A percentile compares a stretch with the other conserved stretches of the same genome.
phyloP scores from a whole-genome alignment of 2,888 invertebrate genomes.

The Tuberolachnus salignus region DNA sequence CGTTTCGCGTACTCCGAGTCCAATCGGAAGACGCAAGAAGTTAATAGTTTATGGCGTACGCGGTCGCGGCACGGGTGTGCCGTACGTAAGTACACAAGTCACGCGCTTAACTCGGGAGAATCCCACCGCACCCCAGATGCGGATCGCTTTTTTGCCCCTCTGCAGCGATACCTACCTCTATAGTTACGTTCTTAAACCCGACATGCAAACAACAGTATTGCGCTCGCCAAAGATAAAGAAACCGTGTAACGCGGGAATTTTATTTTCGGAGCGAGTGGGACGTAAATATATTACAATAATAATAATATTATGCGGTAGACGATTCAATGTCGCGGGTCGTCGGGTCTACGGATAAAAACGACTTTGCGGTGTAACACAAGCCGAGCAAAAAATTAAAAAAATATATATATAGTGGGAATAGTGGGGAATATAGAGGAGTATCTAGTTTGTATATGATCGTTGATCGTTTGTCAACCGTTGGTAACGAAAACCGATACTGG shows the following conservation, averaged over 20 bases:
- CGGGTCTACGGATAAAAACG: neutral
- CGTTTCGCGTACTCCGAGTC: neutral
- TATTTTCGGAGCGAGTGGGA: no score
- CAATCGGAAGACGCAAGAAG: constrained; percentile 25
- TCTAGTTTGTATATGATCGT: no score
- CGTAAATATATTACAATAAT: neutral
- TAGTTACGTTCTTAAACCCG: neutral
- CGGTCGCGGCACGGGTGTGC: neutral
- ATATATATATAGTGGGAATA: no score
- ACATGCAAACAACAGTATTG: constrained; percentile 34
- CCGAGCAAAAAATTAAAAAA: no score
- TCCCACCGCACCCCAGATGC: constrained; percentile 23
- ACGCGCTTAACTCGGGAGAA: constrained; percentile 32
- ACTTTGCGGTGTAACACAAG: neutral
- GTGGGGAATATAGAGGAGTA: no score
- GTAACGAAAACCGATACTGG: no score
- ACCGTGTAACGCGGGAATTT: neutral
- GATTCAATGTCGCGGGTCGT: neutral
- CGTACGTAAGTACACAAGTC: constrained; percentile 24
- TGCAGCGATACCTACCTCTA: neutral
- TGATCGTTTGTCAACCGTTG: no score
- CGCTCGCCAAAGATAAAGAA: neutral
- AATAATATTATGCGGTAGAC: neutral
- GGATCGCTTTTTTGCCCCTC: constrained; percentile 1
- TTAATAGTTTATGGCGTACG: constrained; percentile 35